Conservation (phyloP, 2,113 vertebrate genomes). For the Daphoenositta chrysoptera region DNA sequence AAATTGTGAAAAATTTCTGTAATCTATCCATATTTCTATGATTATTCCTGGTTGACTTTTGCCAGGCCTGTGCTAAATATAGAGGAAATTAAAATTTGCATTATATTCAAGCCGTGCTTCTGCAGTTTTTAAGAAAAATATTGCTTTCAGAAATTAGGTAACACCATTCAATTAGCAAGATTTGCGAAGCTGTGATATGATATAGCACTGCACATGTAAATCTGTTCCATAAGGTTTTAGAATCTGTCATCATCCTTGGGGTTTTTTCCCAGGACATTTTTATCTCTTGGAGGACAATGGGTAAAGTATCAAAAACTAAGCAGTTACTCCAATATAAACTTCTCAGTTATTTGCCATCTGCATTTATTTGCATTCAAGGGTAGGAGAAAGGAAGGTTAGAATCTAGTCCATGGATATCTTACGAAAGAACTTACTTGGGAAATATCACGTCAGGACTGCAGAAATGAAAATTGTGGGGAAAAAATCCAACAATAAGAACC, state of each 20-base stretch:
- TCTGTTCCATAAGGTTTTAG: not conserved
- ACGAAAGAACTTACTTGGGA: slow-evolving; percentile 22
- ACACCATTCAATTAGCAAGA: not conserved
- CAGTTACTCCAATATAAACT: slow-evolving; percentile 16
- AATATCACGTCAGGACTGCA: slow-evolving; percentile 2
- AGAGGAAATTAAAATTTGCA: not conserved
- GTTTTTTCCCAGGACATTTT: slow-evolving; percentile 29
- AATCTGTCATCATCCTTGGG: not conserved
- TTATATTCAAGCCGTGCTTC: not conserved
- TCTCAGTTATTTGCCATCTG: not conserved
- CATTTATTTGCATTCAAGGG: not conserved
- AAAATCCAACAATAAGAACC: not conserved
- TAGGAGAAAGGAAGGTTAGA: not conserved
- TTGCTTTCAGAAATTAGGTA: not conserved
- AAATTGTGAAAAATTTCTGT: not conserved
- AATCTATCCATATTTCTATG: not conserved
- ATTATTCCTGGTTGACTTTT: not conserved
- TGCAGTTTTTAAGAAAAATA: not conserved
- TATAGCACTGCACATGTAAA: not conserved
- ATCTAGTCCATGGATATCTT: slow-evolving; percentile 28
- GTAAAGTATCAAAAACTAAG: slow-evolving; percentile 54
- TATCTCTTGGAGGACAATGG: slow-evolving; percentile 35
- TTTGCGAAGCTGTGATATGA: not conserved
- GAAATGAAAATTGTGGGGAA: not conserved
- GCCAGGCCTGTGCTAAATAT: not conserved